Percentiles rank a stretch among this genome's conserved stretches.
phyloP scores from a whole-genome alignment of 1,140 invertebrate genomes.

The Homalodisca vitripennis region DNA sequence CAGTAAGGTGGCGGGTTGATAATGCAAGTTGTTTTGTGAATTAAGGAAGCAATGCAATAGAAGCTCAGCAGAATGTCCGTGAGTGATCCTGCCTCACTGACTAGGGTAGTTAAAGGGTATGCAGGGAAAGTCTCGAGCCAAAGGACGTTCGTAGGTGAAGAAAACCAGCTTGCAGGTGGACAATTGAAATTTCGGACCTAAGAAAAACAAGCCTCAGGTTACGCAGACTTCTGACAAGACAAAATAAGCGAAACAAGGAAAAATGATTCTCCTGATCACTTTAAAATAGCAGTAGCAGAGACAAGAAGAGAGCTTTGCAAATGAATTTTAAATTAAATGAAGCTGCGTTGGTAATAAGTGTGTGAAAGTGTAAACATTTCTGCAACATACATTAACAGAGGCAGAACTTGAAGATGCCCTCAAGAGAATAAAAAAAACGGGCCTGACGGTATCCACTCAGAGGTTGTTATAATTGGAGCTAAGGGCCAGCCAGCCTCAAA shows the following conservation, averaged over 20 bases:
- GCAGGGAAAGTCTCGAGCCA: neutral
- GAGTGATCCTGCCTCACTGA: neutral
- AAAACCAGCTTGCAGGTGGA: neutral
- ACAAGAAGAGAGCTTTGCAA: too few relatives aligned
- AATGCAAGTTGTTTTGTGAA: neutral
- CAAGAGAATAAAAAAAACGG: neutral
- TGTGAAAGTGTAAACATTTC: neutral
- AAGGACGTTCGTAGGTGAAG: neutral
- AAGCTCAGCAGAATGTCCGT: neutral
- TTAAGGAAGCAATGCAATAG: neutral
- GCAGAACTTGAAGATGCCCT: neutral
- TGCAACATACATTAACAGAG: neutral
- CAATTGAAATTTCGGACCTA: neutral
- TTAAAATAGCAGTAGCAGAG: neutral
- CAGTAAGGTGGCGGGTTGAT: neutral
- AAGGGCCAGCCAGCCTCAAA: neutral
- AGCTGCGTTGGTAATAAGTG: neutral
- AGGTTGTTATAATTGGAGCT: neutral
- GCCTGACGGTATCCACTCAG: neutral
- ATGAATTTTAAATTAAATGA: neutral
- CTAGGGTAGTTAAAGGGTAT: neutral
- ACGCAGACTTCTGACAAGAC: neutral
- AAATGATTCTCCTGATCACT: neutral
- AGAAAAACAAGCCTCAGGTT: neutral
- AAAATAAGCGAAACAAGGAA: neutral